Evolutionary conservation across 2,888 invertebrate species (phyloP), one percentile per base, ranked within the genome.

Genomic region (Cryptus viduatorius): DNA sequence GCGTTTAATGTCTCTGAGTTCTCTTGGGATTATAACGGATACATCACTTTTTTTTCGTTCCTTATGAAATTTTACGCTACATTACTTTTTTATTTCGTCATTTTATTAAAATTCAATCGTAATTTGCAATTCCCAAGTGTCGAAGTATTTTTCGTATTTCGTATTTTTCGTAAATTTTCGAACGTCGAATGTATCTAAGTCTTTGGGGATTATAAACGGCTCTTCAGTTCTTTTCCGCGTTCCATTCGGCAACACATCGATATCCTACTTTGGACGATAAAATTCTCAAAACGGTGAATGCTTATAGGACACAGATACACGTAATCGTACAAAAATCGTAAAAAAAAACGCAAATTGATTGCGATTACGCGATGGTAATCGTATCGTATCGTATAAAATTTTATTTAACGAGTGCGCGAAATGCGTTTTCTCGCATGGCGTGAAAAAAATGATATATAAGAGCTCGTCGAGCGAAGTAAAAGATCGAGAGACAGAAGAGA

Each of bases 401-500:
- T 24, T 24, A 24, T 24, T 24, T 24, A 1, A 24, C 24, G 24
- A 24, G 24, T 24, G 1, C 24, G 24, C 1, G 24, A 24, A 24
- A 24, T 24, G 24, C 24, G 24, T 24, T 24, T 24, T 24, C 24
- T 24, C 24, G 24, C 24, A 24, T 3, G 2, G 3, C 24, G 24
- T 1, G 24, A 24, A 24, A 1, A 16, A 29, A 19, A 67, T 67
- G 67, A 56, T 16, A 50, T 24, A 19, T 24, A 16, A 61, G 29
- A n/a, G n/a, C 16, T 29, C 14, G 64, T 19, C 29, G 16, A 14
- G 12, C 8, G 44, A 50, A 48, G 7, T n/a, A 14, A 56, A 77
- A 24, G 69, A 19, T 24, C 31, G 19, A 72, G 37, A 24, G 65
- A 61, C 67, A 31, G 59, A 14, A 59, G 72, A 31, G 59, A 14